Evolutionary conservation across 2,888 invertebrate species (phyloP), one percentile per base, ranked within the genome.

Genomic region (Helobdella robusta): DNA sequence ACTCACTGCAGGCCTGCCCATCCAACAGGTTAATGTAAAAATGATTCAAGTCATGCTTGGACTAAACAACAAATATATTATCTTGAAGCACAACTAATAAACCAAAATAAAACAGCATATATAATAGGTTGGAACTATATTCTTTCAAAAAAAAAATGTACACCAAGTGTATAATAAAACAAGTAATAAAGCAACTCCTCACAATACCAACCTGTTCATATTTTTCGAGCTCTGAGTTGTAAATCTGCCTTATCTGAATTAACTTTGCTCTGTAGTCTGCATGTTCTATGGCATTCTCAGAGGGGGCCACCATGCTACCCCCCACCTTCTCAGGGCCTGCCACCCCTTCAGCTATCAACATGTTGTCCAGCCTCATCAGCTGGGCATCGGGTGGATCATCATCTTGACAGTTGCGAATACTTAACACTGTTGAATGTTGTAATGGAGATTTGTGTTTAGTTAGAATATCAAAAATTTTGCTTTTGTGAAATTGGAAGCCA

Each of bases 191-290:
- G n/a, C n/a, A n/a, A n/a, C n/a, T n/a, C n/a, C n/a, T n/a, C n/a
- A n/a, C n/a, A n/a, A n/a, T n/a, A 23, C 40, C 15, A 2, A 71
- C 78, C 83, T 97, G 95, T 83, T 98, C 95, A 79, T 99, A 98
- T 84, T 98, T 98, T 82, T 95, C 94, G 77, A 99, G 82, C 82
- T 98, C 98, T 82, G 94, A 92, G 81, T 97, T 95, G 83, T 99
- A 98, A 75, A 98, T 97, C 82, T 92, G 91, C 68, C 98, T 85
- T 80, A 98, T 98, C 83, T 98, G 97, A 18, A 93, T 90, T 75
- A 99, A 84, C 82, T 98, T 98, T 74, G 94, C 94, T 75, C 95
- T 87, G 83, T 99, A 98, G 82, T 99, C 98, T 68, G 95, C 94
- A 82, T 98, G 97, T 83, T 99, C 98, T 81, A 93, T 92, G 71